phyloP scores from a whole-genome alignment of 2,888 invertebrate species.

The Abrostola tripartita region DNA sequence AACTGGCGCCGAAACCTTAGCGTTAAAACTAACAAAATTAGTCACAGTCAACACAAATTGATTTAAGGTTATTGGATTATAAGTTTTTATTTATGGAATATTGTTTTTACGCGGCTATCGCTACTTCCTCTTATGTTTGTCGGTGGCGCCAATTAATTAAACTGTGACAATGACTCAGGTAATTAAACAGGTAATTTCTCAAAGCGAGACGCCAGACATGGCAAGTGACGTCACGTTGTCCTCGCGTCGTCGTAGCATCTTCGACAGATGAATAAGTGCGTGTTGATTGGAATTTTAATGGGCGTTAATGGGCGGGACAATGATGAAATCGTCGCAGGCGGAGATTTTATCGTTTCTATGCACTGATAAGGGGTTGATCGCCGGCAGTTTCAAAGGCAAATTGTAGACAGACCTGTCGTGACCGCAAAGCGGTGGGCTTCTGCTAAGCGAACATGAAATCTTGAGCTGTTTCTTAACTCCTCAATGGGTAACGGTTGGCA shows the following conservation, averaged over 20 bases:
- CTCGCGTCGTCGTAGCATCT: conserved; percentile 40
- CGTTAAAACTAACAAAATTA: conserved; percentile 82
- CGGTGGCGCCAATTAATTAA: conserved; percentile 59
- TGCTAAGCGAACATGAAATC: conserved; percentile 16
- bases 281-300: conserved; percentile 87
- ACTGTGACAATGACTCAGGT: conserved; percentile 57
- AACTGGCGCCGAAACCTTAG: conserved; percentile 74
- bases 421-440: conserved; percentile 69
- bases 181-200: conserved; percentile 81
- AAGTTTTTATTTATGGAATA: conserved; percentile 56
- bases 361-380: conserved; percentile 80
- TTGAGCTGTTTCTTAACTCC: conserved; percentile 21
- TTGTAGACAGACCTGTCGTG: conserved; percentile 75
- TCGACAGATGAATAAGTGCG: conserved; percentile 86
- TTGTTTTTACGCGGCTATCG: conserved; percentile 61
- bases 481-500: conserved; percentile 20
- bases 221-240: conserved; percentile 63
- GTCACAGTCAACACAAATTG: conserved; percentile 77
- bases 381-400: conserved; percentile 87
- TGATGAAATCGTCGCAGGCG: conserved; percentile 79
- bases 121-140: conserved; percentile 43
- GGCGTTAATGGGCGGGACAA: conserved; percentile 87
- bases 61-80: conserved; percentile 70
- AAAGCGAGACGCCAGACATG: conserved; percentile 70
- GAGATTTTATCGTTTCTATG: conserved; percentile 83